Percentiles rank a stretch among this genome's conserved stretches.
These are phyloP conservation scores for Corythaixoides concolor DNA, from an alignment of 2,113 vertebrate genomes.

Conservation along the genomic window DNA sequence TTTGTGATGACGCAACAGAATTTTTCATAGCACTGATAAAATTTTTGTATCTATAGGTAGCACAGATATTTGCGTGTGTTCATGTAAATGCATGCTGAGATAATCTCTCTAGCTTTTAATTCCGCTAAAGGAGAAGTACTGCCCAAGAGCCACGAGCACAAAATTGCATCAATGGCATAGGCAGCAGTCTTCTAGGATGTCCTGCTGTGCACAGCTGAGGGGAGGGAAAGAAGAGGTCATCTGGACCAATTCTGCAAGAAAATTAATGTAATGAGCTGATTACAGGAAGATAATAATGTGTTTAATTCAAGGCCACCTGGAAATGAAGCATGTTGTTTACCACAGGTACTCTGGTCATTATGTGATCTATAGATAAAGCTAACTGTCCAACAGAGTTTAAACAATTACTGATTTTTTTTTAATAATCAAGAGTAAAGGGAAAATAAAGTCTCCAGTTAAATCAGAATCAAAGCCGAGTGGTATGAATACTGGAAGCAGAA, in stretches of 20 bases:
- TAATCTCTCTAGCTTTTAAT: background rate
- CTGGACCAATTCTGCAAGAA: background rate
- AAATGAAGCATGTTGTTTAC: background rate
- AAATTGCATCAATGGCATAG: background rate
- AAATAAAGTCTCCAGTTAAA: conserved; percentile 6
- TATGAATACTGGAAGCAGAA: background rate
- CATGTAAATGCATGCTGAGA: background rate
- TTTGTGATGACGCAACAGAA: background rate
- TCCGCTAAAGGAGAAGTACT: background rate
- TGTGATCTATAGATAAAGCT: background rate
- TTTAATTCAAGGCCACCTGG: conserved; percentile 17
- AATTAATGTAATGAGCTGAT: background rate
- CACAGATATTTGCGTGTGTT: background rate
- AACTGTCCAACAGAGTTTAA: background rate
- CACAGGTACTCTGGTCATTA: background rate
- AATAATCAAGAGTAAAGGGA: background rate
- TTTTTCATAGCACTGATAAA: background rate
- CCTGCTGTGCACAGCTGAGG: background rate
- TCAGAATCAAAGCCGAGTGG: background rate
- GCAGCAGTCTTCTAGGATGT: background rate
- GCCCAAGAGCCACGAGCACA: background rate
- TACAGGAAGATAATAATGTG: background rate
- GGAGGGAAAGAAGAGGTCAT: background rate
- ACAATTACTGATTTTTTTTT: background rate
- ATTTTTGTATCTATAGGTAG: background rate